A percentile compares a stretch with the other conserved stretches of the same genome.
Evolutionary conservation across 1,140 invertebrate genomes (phyloP).

Genomic region (Charaxes varanes): DNA sequence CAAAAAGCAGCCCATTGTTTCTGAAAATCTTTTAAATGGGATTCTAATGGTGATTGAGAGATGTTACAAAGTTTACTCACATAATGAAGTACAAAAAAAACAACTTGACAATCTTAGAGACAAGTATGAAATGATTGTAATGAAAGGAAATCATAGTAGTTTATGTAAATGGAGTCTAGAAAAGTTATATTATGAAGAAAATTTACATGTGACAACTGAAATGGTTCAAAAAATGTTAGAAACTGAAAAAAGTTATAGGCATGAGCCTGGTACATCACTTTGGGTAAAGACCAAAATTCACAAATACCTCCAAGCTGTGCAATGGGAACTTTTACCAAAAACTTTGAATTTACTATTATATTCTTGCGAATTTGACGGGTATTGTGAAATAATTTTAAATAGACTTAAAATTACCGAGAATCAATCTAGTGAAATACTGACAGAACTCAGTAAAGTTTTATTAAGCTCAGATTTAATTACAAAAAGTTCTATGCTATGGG

Average conservation of each 20-base stretch:
- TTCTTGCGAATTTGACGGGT: conserved; percentile 36
- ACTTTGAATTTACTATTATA: conserved; percentile 30
- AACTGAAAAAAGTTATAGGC: conserved; percentile 20
- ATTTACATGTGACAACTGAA: conserved; percentile 10
- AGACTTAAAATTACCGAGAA: conserved; percentile 27
- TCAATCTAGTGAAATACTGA: conserved; percentile 21
- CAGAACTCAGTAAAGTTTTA: conserved; percentile 29
- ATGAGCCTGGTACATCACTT: conserved; percentile 34
- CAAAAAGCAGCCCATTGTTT: conserved; percentile 15
- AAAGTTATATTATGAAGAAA: conserved; percentile 23
- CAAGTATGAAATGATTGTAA: conserved; percentile 20
- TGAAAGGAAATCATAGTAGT: conserved; percentile 32
- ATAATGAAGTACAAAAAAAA: conserved; percentile 10
- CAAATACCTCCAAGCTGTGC: conserved; percentile 27
- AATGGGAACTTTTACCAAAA: conserved; percentile 31
- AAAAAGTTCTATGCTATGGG: conserved; percentile 37
- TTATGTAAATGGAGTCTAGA: conserved; percentile 35
- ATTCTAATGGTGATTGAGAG: conserved; percentile 38
- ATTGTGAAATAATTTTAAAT: conserved; percentile 29
- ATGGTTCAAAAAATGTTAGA: conserved; percentile 24
- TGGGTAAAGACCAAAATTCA: conserved; percentile 39
- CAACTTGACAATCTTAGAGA: conserved; percentile 18
- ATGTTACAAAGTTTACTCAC: conserved; percentile 31
- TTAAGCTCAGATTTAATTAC: conserved; percentile 19
- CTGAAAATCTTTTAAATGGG: conserved; percentile 62